Percentiles rank a stretch among this genome's conserved stretches.
Conservation (phyloP, 2,113 vertebrate species). For the Elephas maximus region DNA sequence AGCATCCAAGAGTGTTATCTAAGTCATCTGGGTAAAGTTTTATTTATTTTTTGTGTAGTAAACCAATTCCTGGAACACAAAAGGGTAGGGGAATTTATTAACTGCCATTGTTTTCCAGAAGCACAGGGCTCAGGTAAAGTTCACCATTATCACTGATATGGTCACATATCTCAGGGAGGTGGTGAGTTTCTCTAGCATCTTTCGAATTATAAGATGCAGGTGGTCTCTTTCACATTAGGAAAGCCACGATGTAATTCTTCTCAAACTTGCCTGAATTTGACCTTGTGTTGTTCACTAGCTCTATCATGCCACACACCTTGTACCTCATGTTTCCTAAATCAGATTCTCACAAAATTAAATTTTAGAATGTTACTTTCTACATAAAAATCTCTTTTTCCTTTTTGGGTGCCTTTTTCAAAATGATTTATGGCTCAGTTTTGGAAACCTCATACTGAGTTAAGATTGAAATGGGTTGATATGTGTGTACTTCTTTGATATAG, state of each 20-base stretch:
- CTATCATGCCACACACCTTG: constrained; percentile 11
- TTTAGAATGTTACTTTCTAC: constrained; percentile 18
- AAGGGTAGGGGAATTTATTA: not conserved
- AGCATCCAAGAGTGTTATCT: not conserved
- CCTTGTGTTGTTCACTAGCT: not conserved
- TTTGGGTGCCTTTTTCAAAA: constrained; percentile 40
- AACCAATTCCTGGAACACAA: not conserved
- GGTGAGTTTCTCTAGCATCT: not conserved
- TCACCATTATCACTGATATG: not conserved
- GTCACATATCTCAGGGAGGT: not conserved
- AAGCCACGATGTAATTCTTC: not conserved
- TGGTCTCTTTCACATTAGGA: not conserved
- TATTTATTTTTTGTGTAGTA: not conserved
- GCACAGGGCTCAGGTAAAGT: not conserved
- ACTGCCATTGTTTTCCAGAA: not conserved
- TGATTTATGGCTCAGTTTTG: constrained; percentile 77
- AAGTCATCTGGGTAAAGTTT: not conserved
- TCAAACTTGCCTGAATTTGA: not conserved
- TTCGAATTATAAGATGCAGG: not conserved
- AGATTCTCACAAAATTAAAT: constrained; percentile 64
- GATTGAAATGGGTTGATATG: constrained; percentile 59
- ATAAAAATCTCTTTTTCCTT: constrained; percentile 55
- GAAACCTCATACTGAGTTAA: constrained; percentile 69
- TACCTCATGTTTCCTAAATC: constrained; percentile 21
- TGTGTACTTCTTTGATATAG: constrained; percentile 53